Base-by-base conservation (phyloP, 2,113 vertebrate species). In the Phylloscopus whistleri region DNA sequence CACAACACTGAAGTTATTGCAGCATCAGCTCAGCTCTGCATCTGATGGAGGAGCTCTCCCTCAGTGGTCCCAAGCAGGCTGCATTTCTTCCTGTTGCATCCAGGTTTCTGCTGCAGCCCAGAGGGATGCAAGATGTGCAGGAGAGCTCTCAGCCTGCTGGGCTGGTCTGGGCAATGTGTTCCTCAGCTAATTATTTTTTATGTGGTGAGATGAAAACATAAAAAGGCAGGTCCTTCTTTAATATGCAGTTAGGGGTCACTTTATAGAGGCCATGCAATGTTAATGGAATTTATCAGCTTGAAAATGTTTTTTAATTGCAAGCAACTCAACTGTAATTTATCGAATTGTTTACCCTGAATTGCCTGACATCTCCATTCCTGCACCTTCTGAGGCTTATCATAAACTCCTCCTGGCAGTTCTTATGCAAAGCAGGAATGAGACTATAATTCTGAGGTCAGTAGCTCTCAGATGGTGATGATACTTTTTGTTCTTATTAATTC, bases 211-310 rank as follows among this genome's bases (percentile, higher is more conserved):
- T 92, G 82, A 84, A 91, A 80, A 63, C 8, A 35, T 82, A 74
- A 89, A 70, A 70, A 66, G 55, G 18, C 16, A 24, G 21, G 51
- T 63, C 64, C 51, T 83, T 70, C 93, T 96, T 95, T 95, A 95
- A 68, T 74, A 88, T 66, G 78, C 67, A 93, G 35, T 93, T 91
- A 89, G 86, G 58, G 79, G 86, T 87, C 58, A 60, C 52, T 96
- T 96, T 94, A 89, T 89, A 81, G 60, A 90, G 88, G 75, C 88
- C 79, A 66, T 89, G 86, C 70, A 89, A 89, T 70, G 74, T 95
- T 97, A 96, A 95, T 87, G 87, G 84, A 75, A 95, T 92, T 95
- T 94, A 97, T 92, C 75, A 94, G 90, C 82, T 96, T 91, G 78
- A 85, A 88, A 94, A 95, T 94, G 48, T 52, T 93, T 90, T 94